Conservation (phyloP, 2,888 invertebrate genomes). For the Rotaria sp. region DNA sequence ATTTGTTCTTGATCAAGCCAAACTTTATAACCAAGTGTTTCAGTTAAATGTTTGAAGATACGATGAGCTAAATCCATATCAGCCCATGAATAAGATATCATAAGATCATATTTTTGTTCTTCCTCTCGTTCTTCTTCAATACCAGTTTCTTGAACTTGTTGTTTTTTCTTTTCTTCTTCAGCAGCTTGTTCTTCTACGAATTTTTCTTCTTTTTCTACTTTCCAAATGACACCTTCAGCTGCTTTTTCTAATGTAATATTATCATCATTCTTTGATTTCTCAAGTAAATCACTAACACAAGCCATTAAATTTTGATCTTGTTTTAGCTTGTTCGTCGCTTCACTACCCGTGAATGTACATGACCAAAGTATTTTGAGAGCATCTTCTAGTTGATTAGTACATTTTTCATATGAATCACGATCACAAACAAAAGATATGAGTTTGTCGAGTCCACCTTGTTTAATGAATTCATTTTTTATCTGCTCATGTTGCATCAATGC, state of each 20-base stretch:
- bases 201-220: slow-evolving; percentile 4
- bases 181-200: not conserved
- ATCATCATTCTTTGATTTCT: not conserved
- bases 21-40: slow-evolving; percentile 45
- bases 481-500: not conserved
- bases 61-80: not conserved
- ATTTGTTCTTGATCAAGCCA: slow-evolving; percentile 53
- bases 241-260: not conserved
- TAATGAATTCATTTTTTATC: not conserved
- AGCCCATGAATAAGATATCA: not conserved
- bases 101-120: not conserved
- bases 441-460: not conserved
- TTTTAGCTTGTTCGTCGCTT: not conserved
- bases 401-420: not conserved
- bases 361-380: not conserved
- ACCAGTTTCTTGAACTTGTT: not conserved
- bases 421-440: not conserved
- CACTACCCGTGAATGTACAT: not conserved
- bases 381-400: not conserved
- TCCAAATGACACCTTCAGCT: not conserved
- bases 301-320: not conserved
- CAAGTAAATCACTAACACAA: not conserved
- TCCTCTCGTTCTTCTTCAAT: not conserved
- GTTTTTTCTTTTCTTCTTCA: not conserved
- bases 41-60: not conserved